These are phyloP conservation scores for Frankliniella intonsa DNA, from an alignment of 2,888 invertebrate species.

Conservation along the genomic window DNA sequence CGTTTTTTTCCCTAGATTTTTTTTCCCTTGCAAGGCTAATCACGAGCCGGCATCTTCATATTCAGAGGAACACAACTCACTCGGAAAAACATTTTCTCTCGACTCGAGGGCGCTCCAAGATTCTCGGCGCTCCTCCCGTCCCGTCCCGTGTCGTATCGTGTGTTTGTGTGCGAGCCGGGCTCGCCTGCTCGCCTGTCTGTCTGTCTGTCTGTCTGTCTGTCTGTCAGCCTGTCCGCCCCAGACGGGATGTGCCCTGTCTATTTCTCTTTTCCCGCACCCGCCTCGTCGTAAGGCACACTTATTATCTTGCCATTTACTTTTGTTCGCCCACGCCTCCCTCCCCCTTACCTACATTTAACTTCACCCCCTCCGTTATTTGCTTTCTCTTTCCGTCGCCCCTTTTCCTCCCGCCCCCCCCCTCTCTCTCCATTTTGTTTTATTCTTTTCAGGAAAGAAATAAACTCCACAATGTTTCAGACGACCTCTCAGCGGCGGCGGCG, in stretches of 20 bases:
- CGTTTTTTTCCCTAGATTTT: too few species aligned
- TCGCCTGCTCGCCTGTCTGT: background rate
- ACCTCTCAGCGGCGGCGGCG: too few species aligned
- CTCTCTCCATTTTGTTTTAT: background rate
- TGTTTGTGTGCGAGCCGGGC: background rate
- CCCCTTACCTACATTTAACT: background rate
- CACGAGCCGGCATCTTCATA: background rate
- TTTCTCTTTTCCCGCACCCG: background rate
- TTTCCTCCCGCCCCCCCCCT: background rate
- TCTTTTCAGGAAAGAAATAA: background rate
- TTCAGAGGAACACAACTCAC: background rate
- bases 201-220: background rate
- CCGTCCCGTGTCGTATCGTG: background rate
- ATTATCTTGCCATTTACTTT: background rate
- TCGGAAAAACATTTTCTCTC: background rate
- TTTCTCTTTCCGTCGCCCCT: background rate
- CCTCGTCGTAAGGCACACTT: background rate
- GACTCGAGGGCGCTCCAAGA: background rate
- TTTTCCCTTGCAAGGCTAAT: background rate
- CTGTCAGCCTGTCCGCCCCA: background rate
- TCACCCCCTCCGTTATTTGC: background rate
- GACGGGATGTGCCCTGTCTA: background rate
- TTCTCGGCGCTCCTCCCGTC: background rate
- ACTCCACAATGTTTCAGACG: too few species aligned
- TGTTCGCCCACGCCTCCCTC: background rate